Percentiles rank a stretch among this genome's conserved stretches.
Evolutionary conservation across 1,140 invertebrate genomes (phyloP).

Genomic region (Drosophila albomicans): DNA sequence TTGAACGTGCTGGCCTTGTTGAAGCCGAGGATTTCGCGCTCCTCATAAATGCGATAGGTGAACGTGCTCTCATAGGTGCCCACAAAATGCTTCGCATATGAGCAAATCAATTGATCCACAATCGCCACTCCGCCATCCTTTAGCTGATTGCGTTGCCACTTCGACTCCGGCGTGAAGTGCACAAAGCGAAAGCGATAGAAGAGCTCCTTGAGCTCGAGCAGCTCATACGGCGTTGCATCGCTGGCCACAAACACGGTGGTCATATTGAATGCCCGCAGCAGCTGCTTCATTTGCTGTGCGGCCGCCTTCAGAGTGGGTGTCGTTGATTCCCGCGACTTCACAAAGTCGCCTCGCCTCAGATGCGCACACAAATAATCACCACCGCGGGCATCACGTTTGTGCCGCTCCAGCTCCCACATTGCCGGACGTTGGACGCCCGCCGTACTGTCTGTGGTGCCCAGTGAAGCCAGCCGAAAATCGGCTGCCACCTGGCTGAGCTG

Average conservation of each 20-base stretch:
- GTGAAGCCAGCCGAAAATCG: conserved; percentile 88
- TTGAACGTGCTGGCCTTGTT: conserved; percentile 94
- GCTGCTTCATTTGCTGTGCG: conserved; percentile 89
- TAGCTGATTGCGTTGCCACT: conserved; percentile 85
- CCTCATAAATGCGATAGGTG: conserved; percentile 98
- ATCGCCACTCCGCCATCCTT: conserved; percentile 96
- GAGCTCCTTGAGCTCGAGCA: conserved; percentile 76
- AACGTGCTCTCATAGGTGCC: conserved; percentile 98
- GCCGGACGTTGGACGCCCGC: conserved; percentile 81
- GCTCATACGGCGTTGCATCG: conserved; percentile 87
- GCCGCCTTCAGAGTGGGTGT: conserved; percentile 90
- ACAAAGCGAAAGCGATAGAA: conserved; percentile 69
- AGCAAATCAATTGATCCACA: conserved; percentile 98
- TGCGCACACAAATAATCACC: conserved; percentile 93
- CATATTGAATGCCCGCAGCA: conserved; percentile 87
- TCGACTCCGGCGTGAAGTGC: conserved; percentile 75
- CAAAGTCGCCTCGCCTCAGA: conserved; percentile 93
- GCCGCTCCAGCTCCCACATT: conserved; percentile 76
- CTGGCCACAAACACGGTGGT: conserved; percentile 91
- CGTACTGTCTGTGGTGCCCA: conserved; percentile 87
- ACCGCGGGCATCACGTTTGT: conserved; percentile 87
- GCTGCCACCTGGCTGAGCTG: conserved; percentile 89
- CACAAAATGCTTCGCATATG: conserved; percentile 93
- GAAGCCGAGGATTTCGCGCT: conserved; percentile 97
- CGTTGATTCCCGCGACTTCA: conserved; percentile 87